Evolutionary conservation across 2,113 vertebrate species (phyloP), one percentile per base, ranked within the genome.

Genomic region (Cinclus mexicanus): DNA sequence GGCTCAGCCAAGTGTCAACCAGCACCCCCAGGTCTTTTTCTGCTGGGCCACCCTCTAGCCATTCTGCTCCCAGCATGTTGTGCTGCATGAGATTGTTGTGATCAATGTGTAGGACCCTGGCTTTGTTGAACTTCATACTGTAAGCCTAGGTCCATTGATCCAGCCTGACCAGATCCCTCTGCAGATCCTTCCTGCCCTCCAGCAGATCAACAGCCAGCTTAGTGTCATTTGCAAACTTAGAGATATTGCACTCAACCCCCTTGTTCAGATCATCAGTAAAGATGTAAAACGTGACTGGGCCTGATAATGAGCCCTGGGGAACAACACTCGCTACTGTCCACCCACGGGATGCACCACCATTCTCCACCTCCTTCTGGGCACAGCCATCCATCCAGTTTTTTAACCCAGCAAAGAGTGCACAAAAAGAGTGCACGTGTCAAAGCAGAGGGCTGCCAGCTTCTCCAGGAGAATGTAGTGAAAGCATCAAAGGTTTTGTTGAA

Each of bases 251-350:
- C 15, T 50, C 24, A 42, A 29, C 9, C 9, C 15, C 9, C 24
- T 50, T 35, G 5, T 29, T 29, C 19, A 59, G 29, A 50, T 14
- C 4, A 50, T 50, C 14, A 59, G 6, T n/a, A 82, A 82, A 28
- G 19, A 28, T 29, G 10, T 41, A 50, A 19, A 60, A 50, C 14
- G 28, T 14, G 14, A 41, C 29, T 41, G 24, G 23, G 9, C 9
- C 24, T 49, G 10, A 29, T 37, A 29, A 14, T 18, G 52, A 81
- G n/a, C 28, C 8, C n/a, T 17, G 53, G 3, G 29, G 35, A 49
- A 6, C 35, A n/a, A 4, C 7, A 23, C 19, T 23, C 3, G 1
- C 2, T 3, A 50, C 19, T 0, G 1, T 13, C 19, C 19, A n/a
- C 5, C 35, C 26, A 49, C 0, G 2, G 11, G 28, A 26, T 68